These are phyloP conservation scores for Nylanderia fulva DNA, from an alignment of 1,140 invertebrate genomes.

Conservation along the genomic window DNA sequence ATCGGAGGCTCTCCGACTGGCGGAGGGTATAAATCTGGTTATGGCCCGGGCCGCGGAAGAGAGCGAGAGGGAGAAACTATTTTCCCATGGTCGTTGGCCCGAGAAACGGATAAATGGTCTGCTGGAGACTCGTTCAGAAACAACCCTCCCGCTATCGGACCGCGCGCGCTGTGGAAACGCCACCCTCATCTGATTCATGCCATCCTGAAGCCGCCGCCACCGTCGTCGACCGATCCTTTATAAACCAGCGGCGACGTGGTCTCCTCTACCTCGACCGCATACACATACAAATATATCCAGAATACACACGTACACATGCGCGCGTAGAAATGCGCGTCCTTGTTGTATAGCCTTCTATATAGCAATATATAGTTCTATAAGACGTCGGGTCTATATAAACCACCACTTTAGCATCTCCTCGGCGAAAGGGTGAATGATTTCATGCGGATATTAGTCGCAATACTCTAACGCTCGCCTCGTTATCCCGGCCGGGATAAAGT, in stretches of 20 bases:
- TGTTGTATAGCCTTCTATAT: background rate
- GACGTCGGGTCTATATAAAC: slow-evolving; percentile 51
- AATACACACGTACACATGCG: background rate
- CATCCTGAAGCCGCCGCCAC: slow-evolving; percentile 61
- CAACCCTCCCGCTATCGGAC: slow-evolving; percentile 51
- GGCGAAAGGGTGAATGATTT: slow-evolving; percentile 54
- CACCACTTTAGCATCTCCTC: slow-evolving; percentile 51
- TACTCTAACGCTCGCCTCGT: slow-evolving; percentile 41
- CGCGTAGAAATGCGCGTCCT: background rate
- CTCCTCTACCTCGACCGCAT: too few species aligned
- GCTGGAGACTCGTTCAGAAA: slow-evolving; percentile 70
- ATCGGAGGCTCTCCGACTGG: slow-evolving; percentile 52
- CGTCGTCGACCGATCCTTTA: slow-evolving; percentile 46
- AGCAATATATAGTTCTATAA: slow-evolving; percentile 17
- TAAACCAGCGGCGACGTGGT: slow-evolving; percentile 29
- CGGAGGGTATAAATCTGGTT: slow-evolving; percentile 71
- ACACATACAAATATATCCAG: too few species aligned
- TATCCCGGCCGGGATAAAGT: background rate
- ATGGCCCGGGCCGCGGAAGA: slow-evolving; percentile 41
- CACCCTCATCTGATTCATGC: slow-evolving; percentile 70
- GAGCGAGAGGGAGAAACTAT: slow-evolving; percentile 55
- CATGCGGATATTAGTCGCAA: slow-evolving; percentile 52
- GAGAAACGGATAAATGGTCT: slow-evolving; percentile 74
- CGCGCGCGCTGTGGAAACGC: slow-evolving; percentile 45
- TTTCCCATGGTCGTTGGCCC: slow-evolving; percentile 66